Conservation (phyloP, 2,113 vertebrate species). For the Microtus pennsylvanicus region DNA sequence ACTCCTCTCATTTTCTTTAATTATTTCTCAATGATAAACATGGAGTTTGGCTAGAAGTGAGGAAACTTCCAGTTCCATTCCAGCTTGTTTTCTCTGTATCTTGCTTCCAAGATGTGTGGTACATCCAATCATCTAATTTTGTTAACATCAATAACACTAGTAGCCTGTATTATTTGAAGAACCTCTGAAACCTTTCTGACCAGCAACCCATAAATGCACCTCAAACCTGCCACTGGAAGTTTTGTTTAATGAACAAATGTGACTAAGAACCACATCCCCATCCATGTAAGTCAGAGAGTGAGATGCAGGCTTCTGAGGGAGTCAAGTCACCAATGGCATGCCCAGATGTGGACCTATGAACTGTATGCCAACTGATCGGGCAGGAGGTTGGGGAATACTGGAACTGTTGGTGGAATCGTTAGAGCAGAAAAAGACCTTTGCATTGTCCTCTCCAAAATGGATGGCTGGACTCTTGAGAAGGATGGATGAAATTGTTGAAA, state of each 20-base stretch:
- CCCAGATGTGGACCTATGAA: not conserved
- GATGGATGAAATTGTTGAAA: not conserved
- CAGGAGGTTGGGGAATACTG: not conserved
- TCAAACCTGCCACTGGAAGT: too few relatives aligned
- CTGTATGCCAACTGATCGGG: not conserved
- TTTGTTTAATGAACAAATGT: not conserved
- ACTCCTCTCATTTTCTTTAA: not conserved
- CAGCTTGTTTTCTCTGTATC: not conserved
- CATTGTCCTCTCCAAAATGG: not conserved
- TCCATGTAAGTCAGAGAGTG: not conserved
- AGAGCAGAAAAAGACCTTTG: not conserved
- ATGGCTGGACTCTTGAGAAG: not conserved
- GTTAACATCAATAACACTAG: not conserved
- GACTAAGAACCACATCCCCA: not conserved
- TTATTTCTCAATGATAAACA: conserved; percentile 34
- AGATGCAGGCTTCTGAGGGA: not conserved
- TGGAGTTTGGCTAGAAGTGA: not conserved
- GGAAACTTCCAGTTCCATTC: not conserved
- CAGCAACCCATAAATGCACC: not conserved
- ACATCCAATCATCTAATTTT: not conserved
- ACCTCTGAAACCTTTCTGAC: not conserved
- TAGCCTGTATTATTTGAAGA: not conserved
- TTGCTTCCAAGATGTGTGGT: not conserved
- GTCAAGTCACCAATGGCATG: too few relatives aligned
- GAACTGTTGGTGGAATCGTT: not conserved